These are phyloP conservation scores for Cromileptes altivelis DNA, from an alignment of 2,113 vertebrate species.

Conservation along the genomic window DNA sequence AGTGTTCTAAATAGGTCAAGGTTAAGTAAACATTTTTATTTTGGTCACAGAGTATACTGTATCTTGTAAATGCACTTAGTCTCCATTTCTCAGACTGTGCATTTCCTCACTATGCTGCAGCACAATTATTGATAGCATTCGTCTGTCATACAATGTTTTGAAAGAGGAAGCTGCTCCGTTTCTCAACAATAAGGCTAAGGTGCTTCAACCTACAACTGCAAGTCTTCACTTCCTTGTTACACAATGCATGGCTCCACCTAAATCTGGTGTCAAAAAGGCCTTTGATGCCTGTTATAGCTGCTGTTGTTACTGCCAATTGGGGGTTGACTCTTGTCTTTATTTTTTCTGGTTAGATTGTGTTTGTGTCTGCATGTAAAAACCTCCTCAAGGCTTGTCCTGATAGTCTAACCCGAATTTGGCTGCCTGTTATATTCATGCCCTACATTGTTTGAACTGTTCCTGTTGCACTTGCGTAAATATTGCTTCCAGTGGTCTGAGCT, in stretches of 20 bases:
- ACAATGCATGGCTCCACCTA: constrained; percentile 13
- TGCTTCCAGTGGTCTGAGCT: not conserved
- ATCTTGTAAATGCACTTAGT: not conserved
- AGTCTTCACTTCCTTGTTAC: constrained; percentile 64
- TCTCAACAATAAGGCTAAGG: constrained; percentile 10
- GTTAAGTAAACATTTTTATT: constrained; percentile 56
- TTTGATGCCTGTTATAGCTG: not conserved
- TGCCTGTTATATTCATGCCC: not conserved
- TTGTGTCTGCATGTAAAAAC: not conserved
- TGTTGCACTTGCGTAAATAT: constrained; percentile 8
- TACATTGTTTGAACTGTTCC: not conserved
- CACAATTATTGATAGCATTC: not conserved
- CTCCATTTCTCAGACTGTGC: not conserved
- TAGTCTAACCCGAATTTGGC: not conserved
- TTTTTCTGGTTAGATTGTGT: not conserved
- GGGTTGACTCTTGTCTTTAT: not conserved
- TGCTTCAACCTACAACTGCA: constrained; percentile 39
- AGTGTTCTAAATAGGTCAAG: constrained; percentile 32
- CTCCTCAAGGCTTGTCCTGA: not conserved
- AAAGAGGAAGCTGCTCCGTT: constrained; percentile 70
- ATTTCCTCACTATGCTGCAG: constrained; percentile 6
- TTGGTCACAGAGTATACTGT: constrained; percentile 33
- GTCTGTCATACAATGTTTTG: not conserved
- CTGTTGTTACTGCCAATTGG: too few species aligned
- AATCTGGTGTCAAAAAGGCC: not conserved